Evolutionary conservation across 2,113 vertebrate species (phyloP).

Genomic region (Neotragus pygmaeus): DNA sequence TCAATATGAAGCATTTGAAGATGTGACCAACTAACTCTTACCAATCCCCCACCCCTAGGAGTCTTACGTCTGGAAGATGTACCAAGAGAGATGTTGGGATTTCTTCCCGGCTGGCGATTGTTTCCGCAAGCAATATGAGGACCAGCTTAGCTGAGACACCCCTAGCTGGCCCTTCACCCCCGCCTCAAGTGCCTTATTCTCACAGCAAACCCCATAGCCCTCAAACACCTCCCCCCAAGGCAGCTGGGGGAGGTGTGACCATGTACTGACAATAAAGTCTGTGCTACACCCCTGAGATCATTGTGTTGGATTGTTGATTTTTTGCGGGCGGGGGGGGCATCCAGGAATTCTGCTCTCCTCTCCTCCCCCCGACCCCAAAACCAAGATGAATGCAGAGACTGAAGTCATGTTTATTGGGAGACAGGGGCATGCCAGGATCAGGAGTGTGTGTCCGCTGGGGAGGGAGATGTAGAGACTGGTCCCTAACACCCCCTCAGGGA

Average conservation of each 20-base stretch:
- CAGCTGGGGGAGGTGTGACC: background rate
- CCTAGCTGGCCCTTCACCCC: background rate
- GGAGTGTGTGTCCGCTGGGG: background rate
- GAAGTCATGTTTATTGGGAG: slow-evolving; percentile 63
- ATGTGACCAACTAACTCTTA: background rate
- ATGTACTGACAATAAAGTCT: slow-evolving; percentile 59
- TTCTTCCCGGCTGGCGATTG: slow-evolving; percentile 95
- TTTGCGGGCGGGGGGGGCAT: background rate
- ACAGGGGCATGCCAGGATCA: background rate
- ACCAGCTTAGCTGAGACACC: slow-evolving; percentile 88
- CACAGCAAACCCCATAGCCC: background rate
- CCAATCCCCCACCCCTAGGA: slow-evolving; percentile 77
- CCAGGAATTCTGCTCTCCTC: background rate
- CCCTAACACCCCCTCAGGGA: background rate
- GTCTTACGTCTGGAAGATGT: slow-evolving; percentile 96
- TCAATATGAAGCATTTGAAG: background rate
- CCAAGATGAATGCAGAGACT: background rate
- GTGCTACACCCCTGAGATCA: background rate
- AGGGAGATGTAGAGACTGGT: background rate
- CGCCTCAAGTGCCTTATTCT: slow-evolving; percentile 67
- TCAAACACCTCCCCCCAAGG: background rate
- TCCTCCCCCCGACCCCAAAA: background rate
- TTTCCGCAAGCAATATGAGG: slow-evolving; percentile 95
- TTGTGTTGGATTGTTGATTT: background rate
- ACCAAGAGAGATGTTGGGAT: slow-evolving; percentile 93